Base-by-base conservation (phyloP, 2,888 invertebrate species). In the Meta bourneti region DNA sequence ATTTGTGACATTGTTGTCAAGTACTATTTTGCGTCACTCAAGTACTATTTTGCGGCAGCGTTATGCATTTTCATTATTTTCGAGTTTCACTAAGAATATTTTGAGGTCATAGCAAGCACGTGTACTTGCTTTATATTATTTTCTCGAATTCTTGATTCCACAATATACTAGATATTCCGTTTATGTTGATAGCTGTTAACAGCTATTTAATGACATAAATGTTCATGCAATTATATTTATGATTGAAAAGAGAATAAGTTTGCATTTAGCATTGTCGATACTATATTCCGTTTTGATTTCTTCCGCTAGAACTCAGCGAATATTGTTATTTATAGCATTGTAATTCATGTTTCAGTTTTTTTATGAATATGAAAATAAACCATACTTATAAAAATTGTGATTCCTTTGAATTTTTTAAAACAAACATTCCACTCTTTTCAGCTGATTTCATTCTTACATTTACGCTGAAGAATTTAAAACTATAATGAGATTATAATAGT, bases 301-400 rank as follows among this genome's bases (percentile, higher is more conserved):
- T 20, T 74, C 34, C 16, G 16, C 48, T 84, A 74, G 74, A 84
- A 84, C 16, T 54, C 5, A 54, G 52, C 52, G 34, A 13, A 74
- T 54, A 52, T 74, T 74, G 48, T 74, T n/a, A 74, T 34, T 72
- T 71, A 61, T 20, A 84, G 83, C 19, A 74, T 75, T 54, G 74
- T 7, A 34, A 79, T 72, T 72, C 34, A 74, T 34, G 51, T 84
- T 84, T 84, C 16, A 54, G 83, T 54, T 84, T 84, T 83, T 84
- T 71, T 54, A 84, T 75, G 83, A 34, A 74, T 74, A 74, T 54
- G 61, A 61, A 61, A 84, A 84, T 84, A 84, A 84, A 84, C 9
- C 51, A 61, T 34, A 61, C 20, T 54, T 52, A 54, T 51, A 61
- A 74, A 84, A 74, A 54, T 8, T 74, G n/a, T 48, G 51, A 34